phyloP scores from a whole-genome alignment of 2,113 vertebrate genomes.

The Tenebrosternarchus preto region DNA sequence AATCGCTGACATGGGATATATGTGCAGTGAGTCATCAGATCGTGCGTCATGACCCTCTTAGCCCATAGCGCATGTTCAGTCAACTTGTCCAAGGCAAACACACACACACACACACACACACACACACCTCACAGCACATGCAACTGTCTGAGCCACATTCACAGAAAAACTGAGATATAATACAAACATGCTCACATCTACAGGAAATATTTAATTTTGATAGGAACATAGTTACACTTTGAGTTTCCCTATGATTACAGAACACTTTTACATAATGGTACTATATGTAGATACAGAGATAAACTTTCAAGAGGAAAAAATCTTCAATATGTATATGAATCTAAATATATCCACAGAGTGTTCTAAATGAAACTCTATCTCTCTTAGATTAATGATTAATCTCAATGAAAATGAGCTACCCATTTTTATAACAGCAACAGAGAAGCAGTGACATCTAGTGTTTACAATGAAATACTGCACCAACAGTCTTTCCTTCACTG shows the following conservation, averaged over 20 bases:
- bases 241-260: not conserved
- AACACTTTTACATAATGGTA: no score
- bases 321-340: no score
- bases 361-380: no score
- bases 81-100: not conserved
- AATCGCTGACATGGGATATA: constrained; percentile 22
- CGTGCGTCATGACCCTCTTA: not conserved
- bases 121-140: not conserved
- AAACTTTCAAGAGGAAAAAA: no score
- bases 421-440: not conserved
- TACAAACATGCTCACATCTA: not conserved
- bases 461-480: not conserved
- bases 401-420: not conserved
- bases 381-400: no score
- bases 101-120: constrained; percentile 10
- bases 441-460: constrained; percentile 16
- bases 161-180: not conserved
- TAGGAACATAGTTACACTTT: not conserved
- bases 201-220: not conserved
- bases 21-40: constrained; percentile 19
- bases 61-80: not conserved
- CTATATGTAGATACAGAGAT: not conserved
- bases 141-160: not conserved
- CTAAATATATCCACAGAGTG: no score
- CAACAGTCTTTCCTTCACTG: not conserved